Percentiles rank a stretch among this genome's conserved stretches.
Evolutionary conservation across 2,888 invertebrate species (phyloP).

Genomic region (Pyrgus malvae): DNA sequence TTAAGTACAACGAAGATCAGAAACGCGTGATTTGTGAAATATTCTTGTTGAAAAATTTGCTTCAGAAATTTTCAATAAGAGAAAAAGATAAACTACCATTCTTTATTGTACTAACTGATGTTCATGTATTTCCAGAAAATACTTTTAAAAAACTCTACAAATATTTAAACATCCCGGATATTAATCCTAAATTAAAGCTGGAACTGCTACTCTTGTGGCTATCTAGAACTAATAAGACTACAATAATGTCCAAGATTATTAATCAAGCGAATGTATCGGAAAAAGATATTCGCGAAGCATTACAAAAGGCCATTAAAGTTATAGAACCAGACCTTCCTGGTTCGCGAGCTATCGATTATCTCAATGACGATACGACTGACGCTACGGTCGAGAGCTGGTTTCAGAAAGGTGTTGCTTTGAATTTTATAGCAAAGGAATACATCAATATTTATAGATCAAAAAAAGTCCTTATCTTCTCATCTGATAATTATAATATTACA

Average conservation of each 20-base stretch:
- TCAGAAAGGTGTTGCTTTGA: slow-evolving; percentile 3
- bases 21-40: slow-evolving; percentile 3
- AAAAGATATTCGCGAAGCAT: no score
- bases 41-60: background rate
- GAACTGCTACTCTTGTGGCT: no score
- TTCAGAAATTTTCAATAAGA: background rate
- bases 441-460: slow-evolving; percentile 5
- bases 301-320: no score
- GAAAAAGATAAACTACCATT: slow-evolving; percentile 17
- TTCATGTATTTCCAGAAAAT: slow-evolving; percentile 34
- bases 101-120: slow-evolving; percentile 43
- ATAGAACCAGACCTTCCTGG: no score
- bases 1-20: slow-evolving; percentile 32
- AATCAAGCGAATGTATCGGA: no score
- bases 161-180: no score
- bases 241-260: no score
- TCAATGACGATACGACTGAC: background rate
- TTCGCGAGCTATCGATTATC: background rate
- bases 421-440: slow-evolving; percentile 6
- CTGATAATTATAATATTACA: no score
- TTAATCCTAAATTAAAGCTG: no score
- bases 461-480: no score
- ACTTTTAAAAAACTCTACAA: slow-evolving; percentile 34
- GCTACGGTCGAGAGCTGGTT: no score
- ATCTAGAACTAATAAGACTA: no score